Conservation (phyloP, 2,113 vertebrate genomes). For the Anguilla japonica region DNA sequence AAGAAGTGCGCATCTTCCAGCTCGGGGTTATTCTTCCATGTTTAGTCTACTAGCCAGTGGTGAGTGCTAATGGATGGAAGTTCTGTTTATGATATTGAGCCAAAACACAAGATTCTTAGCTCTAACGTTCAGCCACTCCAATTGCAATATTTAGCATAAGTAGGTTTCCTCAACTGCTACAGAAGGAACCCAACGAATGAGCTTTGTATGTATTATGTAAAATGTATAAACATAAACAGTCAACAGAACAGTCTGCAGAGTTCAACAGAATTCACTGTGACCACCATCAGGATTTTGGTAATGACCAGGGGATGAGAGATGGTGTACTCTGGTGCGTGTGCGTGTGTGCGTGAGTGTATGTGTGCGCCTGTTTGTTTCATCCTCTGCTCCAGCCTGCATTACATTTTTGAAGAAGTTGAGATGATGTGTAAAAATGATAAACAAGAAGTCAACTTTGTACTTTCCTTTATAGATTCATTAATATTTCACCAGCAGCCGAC, state of each 20-base stretch:
- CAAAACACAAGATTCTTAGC: no score
- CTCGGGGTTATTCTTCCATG: background rate
- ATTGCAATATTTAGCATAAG: no score
- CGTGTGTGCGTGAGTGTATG: background rate
- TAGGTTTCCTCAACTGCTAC: no score
- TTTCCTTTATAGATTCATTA: constrained; percentile 27
- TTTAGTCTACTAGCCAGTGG: background rate
- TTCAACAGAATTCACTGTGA: background rate
- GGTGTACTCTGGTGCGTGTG: background rate
- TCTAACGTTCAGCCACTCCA: no score
- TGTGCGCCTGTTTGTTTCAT: background rate
- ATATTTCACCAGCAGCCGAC: constrained; percentile 39
- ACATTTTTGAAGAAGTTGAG: background rate
- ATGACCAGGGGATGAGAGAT: background rate
- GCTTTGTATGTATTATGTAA: background rate
- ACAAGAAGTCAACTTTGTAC: constrained; percentile 25
- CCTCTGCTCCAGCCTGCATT: background rate
- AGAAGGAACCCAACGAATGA: no score
- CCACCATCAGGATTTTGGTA: background rate
- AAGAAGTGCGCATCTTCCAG: background rate
- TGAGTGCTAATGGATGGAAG: no score
- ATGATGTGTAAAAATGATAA: constrained; percentile 25
- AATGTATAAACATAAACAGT: background rate
- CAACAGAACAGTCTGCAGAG: background rate
- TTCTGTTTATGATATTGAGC: no score